phyloP scores from a whole-genome alignment of 2,113 vertebrate genomes.

The Phycodurus eques region DNA sequence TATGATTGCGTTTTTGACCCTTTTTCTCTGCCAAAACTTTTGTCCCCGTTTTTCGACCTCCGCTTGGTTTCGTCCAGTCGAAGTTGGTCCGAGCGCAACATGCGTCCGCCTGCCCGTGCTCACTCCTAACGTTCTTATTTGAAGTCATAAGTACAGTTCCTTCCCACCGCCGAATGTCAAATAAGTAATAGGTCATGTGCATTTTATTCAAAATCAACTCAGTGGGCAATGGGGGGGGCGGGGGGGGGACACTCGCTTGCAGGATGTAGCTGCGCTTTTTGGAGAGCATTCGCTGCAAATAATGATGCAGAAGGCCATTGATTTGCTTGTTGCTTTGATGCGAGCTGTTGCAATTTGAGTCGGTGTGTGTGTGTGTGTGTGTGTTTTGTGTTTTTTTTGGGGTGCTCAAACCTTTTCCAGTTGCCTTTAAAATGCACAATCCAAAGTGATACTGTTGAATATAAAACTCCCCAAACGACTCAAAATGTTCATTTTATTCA shows the following conservation, averaged over 20 bases:
- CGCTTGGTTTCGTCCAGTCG: too few species aligned
- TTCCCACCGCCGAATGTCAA: too few species aligned
- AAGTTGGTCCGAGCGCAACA: too few species aligned
- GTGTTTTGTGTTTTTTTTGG: too few species aligned
- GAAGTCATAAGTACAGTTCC: too few species aligned
- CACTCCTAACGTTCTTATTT: too few species aligned
- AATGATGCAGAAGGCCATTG: conserved; percentile 40
- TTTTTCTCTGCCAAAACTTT: too few species aligned
- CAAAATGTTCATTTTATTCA: neutral
- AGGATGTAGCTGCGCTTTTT: neutral
- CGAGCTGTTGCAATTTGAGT: conserved; percentile 4
- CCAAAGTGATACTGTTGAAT: neutral
- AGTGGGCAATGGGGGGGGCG: too few species aligned
- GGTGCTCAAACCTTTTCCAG: neutral
- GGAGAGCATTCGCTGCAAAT: conserved; percentile 18
- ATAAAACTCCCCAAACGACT: neutral
- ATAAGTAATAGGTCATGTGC: neutral
- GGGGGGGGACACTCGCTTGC: conserved; percentile 24
- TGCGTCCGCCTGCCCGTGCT: too few species aligned
- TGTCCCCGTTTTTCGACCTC: too few species aligned
- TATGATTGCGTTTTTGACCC: too few species aligned
- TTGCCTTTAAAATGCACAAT: neutral
- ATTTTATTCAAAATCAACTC: neutral
- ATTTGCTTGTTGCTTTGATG: conserved; percentile 53
- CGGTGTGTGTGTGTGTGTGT: neutral